Conservation (phyloP, 1,140 invertebrate species). For the Cyrtorhinus lividipennis region DNA sequence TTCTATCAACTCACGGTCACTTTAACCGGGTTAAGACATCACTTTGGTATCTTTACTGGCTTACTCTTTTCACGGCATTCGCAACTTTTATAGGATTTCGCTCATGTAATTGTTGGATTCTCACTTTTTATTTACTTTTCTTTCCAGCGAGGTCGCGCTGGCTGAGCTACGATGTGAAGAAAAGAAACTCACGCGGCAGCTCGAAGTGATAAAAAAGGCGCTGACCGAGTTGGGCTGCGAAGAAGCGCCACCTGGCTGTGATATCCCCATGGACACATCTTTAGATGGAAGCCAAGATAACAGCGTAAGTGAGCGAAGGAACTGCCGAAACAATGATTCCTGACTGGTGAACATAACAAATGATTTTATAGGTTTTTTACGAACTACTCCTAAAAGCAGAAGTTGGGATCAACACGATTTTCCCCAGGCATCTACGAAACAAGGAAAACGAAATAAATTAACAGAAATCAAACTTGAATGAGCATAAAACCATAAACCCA, state of each 20-base stretch:
- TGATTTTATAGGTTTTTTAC: background rate
- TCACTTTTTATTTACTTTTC: too few relatives aligned
- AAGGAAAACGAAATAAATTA: too few relatives aligned
- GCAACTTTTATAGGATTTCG: too few relatives aligned
- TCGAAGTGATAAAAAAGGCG: slow-evolving; percentile 65
- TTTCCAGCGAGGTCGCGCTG: slow-evolving; percentile 32
- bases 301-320: slow-evolving; percentile 13
- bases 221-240: slow-evolving; percentile 71
- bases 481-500: too few relatives aligned
- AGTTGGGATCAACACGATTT: background rate
- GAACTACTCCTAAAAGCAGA: too few relatives aligned
- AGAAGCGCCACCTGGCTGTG: slow-evolving; percentile 69
- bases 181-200: slow-evolving; percentile 60
- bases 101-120: too few relatives aligned
- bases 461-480: too few relatives aligned
- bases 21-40: too few relatives aligned
- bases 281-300: slow-evolving; percentile 21
- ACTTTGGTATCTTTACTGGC: too few relatives aligned
- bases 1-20: too few relatives aligned
- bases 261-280: slow-evolving; percentile 45
- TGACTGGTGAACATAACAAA: background rate
- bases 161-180: slow-evolving; percentile 57
- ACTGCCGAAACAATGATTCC: background rate
- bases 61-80: too few relatives aligned
- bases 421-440: background rate